Conservation (phyloP, 2,797 vertebrate genomes). For the Leuciscus waleckii region DNA sequence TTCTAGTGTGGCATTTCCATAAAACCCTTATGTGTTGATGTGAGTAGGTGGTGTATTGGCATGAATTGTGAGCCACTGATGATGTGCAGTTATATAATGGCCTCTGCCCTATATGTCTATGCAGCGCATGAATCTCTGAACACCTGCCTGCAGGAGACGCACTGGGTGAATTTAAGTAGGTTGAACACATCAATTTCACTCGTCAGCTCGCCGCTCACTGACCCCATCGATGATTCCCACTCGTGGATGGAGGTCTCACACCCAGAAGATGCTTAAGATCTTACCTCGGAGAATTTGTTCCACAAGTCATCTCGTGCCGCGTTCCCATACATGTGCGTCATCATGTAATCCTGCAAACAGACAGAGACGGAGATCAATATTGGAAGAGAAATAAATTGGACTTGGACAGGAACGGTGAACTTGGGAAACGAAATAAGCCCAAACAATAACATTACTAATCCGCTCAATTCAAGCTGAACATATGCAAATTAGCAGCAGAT, state of each 20-base stretch:
- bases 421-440: not conserved
- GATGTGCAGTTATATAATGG: conserved; percentile 11
- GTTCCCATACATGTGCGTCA: conserved; percentile 95
- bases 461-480: conserved; percentile 29
- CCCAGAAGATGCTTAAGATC: conserved; percentile 17
- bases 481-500: conserved; percentile 48
- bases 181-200: conserved; percentile 28
- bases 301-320: conserved; percentile 96
- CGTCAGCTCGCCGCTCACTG: not conserved
- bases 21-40: not conserved
- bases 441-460: conserved; percentile 38
- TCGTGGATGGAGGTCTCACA: not conserved
- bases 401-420: not conserved
- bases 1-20: not conserved
- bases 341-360: conserved; percentile 89
- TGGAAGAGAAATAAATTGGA: conserved; percentile 22
- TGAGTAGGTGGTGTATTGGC: conserved; percentile 1
- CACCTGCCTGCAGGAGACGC: conserved; percentile 24
- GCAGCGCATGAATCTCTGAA: conserved; percentile 5
- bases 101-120: conserved; percentile 31
- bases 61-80: not conserved
- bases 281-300: conserved; percentile 94
- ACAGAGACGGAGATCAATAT: conserved; percentile 38
- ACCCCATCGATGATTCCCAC: not conserved
- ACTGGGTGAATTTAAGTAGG: conserved; percentile 34